Evolutionary conservation across 2,888 invertebrate genomes (phyloP), one percentile per base, ranked within the genome.

Genomic region (Blastobasis lacticolella): DNA sequence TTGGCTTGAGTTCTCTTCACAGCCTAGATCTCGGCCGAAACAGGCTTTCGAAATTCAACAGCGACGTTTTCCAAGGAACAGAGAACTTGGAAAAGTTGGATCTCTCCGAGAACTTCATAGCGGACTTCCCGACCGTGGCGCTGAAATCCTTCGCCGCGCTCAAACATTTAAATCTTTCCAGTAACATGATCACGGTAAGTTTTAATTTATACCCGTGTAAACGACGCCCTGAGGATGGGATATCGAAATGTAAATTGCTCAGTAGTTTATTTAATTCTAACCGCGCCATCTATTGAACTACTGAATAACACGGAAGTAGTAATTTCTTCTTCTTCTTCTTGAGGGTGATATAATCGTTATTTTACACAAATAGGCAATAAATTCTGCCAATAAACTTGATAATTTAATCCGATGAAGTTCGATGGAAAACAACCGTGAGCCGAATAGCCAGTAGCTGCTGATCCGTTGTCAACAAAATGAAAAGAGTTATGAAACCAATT

Each of bases 91-190:
- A 94, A 64, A 92, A 92, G 62, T 83, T 98, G 59, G 95, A 97
- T 74, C 85, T 98, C 37, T 95, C 96, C 0, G 93, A 94, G 68
- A 97, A 97, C 86, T 95, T 95, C 73, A 92, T 97, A 51, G 88
- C 90, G 1, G 94, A 94, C 71, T 94, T 96, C 69, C 96, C 96
- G 4, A 91, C 92, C 0, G 92, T 94, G 7, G 94, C 95, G 0
- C 74, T 96, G 46, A 92, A 93, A 68, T 89, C 92, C 38, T 91
- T 96, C 61, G 80, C 83, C 36, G 91, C 91, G 51, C 79, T 97
- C 36, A 92, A 92, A 69, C 91, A 92, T 57, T 84, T 97, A 56
- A 95, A 95, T 78, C 83, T 96, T 42, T 95, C 95, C 9, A 94
- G 95, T 58, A 97, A 97, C 81, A 91, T 95, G 86, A 93, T 97